phyloP scores from a whole-genome alignment of 1,140 invertebrate species.

The Cydia fagiglandana region DNA sequence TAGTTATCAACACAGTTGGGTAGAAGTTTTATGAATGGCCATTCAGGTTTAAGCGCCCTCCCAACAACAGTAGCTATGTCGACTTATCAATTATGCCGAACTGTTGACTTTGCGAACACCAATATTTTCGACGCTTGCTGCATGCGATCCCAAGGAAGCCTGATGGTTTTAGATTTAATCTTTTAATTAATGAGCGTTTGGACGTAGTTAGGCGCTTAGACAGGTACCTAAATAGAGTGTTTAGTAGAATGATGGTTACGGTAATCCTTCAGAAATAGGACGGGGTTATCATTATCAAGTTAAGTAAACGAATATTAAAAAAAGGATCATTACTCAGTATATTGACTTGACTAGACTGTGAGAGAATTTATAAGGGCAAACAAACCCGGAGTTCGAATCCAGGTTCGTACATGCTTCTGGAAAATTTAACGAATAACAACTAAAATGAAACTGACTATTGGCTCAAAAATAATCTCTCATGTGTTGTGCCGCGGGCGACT shows the following conservation, averaged over 20 bases:
- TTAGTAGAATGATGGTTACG: slow-evolving; percentile 21
- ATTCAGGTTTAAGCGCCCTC: slow-evolving; percentile 13
- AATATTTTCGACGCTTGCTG: slow-evolving; percentile 51
- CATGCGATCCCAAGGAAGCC: slow-evolving; percentile 36
- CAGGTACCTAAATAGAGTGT: slow-evolving; percentile 38
- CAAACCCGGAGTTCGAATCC: too few relatives aligned
- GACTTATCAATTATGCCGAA: slow-evolving; percentile 62
- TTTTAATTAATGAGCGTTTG: slow-evolving; percentile 45
- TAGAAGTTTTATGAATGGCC: not conserved
- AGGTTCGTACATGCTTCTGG: too few relatives aligned
- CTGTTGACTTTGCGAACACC: slow-evolving; percentile 57
- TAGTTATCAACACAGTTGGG: not conserved
- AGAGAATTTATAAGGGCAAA: too few relatives aligned
- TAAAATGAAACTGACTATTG: too few relatives aligned
- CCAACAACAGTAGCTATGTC: slow-evolving; percentile 50
- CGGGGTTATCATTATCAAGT: too few relatives aligned
- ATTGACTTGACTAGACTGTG: too few relatives aligned
- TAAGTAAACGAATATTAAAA: too few relatives aligned
- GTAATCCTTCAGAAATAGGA: not conserved
- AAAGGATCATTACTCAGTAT: too few relatives aligned
- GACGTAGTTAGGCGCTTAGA: slow-evolving; percentile 28
- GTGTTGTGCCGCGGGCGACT: too few relatives aligned
- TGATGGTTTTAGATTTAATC: slow-evolving; percentile 39
- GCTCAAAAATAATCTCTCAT: too few relatives aligned
- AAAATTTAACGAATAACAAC: too few relatives aligned